Base-by-base conservation (phyloP, 2,888 invertebrate genomes). In the Escarpia spicata region DNA sequence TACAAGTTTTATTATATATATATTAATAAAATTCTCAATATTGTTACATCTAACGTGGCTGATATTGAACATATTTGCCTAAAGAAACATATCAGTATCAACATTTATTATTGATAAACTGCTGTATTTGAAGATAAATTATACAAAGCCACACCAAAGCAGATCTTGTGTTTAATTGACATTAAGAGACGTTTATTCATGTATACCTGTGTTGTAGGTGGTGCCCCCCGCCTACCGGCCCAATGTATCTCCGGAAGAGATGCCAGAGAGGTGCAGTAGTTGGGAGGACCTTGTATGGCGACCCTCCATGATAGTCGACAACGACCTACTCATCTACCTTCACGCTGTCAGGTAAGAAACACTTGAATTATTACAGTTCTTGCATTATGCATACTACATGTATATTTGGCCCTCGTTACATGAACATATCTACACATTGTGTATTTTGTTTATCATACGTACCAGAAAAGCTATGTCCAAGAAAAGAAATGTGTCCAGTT, bases 251-350 rank as follows among this genome's bases (percentile, higher is more conserved):
- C 96, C 96, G 26, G 95, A 95, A 95, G 95, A 96, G 91, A 96
- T 96, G 95, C 96, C 96, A 43, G 96, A 96, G 96, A 94, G 94
- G 60, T 96, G 97, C 93, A 97, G 97, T 95, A 97, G 97, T 94
- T 97, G 92, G 95, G 99, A 99, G 97, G 99, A 99, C 97, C 97
- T 98, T 96, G 97, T 98, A 97, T 99, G 99, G 99, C 97, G 98
- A 96, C 99, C 99, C 93, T 98, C 95, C 92, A 94, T 98, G 95
- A 98, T 99, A 97, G 98, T 98, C 95, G 99, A 99, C 97, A 98
- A 98, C 95, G 99, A 99, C 97, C 97, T 99, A 96, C 98, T 99
- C 96, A 99, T 99, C 99, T 99, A 98, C 97, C 97, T 99, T 96
- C 97, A 99, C 96, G 99, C 99, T 95, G 99, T 99, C 95, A 98